Base-by-base conservation (phyloP, 2,113 vertebrate genomes). In the Phaethon lepturus region DNA sequence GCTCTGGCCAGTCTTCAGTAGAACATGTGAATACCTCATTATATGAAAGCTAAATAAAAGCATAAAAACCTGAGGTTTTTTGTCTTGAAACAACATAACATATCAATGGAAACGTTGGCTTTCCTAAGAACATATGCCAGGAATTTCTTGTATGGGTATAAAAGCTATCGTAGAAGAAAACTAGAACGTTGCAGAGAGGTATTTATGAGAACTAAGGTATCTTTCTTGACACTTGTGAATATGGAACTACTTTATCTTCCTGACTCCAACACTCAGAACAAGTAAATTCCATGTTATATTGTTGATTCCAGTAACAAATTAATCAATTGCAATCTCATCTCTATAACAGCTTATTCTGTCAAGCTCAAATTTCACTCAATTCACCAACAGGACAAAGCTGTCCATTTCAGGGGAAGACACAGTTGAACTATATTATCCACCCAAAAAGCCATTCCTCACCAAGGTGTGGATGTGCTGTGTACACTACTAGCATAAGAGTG, bases 281-380 rank as follows among this genome's bases (percentile, higher is more conserved):
- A 93, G 62, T 67, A 75, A 60, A 80, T 88, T 94, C 59, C 86
- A 45, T 31, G 92, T 88, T 88, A 77, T 10, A 1, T 73, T 69
- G 42, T 92, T 95, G 59, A 89, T 86, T 86, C 76, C 47, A 90
- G 50, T 78, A 96, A 72, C 44, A 93, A 95, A 95, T 95, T 95
- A 96, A 90, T 90, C 90, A 91, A 86, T 84, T 64, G 50, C 85
- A 97, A 92, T 97, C 62, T 94, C 86, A 53, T 74, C 47, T 81
- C 29, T 94, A 4, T 66, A 95, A 20, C 35, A 90, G 17, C 24
- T 95, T 85, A 71, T 84, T 90, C 55, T 84, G 53, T 58, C 86
- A 95, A 84, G 24, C 26, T 88, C 74, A 93, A 47, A 66, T 88
- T 93, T 97, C 58, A 79, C n/a, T 74, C 62, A 55, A 71, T 91